Base-by-base conservation (phyloP, 1,140 invertebrate species). In the Drosophila teissieri region DNA sequence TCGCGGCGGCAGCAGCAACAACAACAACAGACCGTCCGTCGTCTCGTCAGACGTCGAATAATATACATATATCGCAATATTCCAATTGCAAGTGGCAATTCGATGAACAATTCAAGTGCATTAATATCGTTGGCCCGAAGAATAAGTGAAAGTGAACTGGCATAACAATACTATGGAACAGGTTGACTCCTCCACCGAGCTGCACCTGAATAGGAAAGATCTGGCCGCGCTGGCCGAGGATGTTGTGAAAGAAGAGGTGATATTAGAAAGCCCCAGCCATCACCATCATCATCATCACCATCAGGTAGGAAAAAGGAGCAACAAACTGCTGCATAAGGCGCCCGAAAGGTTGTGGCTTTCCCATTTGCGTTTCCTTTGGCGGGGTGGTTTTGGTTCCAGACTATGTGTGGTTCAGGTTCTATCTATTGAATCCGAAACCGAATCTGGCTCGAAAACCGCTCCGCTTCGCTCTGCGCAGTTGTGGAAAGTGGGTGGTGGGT, bases 131-230 rank as follows among this genome's bases (percentile, higher is more conserved):
- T 52, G 61, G 55, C 15, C 44, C 62, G 40, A 22, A 76, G 52
- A 82, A 78, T 57, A 84, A 85, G 85, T 78, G 68, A 65, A 78
- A 72, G 82, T 74, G 48, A 68, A 57, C 22, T 65, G 78, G 78
- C 67, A 68, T 68, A 77, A 72, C 45, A 75, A 75, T 74, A 82
- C 90, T 68, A 68, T 91, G 90, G 90, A 91, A 91, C 90, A 91
- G 81, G 80, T 83, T 52, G 90, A 91, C 83, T 91, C 90, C 63
- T 73, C 90, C 53, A 84, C 85, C 56, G 90, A 91, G 58, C 78
- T 91, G 78, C 90, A 91, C 86, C 61, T 91, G 73, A 91, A 89
- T 70, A 91, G 90, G 82, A 91, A 91, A 90, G 90, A 91, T 73
- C 78, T 91, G 60, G 75, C 73, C 64, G 73, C 72, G 57, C 78